Evolutionary conservation across 2,113 vertebrate species (phyloP).

Genomic region (Blennius ocellaris): DNA sequence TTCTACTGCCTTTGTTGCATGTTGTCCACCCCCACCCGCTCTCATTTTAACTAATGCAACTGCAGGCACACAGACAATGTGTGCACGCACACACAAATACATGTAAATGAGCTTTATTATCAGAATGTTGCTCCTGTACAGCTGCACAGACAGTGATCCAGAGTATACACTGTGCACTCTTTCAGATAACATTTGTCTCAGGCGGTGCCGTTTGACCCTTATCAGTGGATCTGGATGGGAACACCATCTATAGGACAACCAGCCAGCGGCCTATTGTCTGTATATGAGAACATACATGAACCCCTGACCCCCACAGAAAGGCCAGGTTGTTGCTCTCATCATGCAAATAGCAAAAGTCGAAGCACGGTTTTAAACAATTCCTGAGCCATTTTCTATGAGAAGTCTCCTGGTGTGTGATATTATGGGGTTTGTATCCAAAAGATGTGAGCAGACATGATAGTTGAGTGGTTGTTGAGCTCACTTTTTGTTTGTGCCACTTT

Average conservation of each 20-base stretch:
- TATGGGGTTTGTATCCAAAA: neutral
- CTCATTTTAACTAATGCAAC: constrained; percentile 39
- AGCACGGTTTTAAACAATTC: constrained; percentile 18
- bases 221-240: constrained; percentile 41
- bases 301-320: constrained; percentile 30
- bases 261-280: constrained; percentile 48
- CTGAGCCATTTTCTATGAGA: constrained; percentile 14
- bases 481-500: constrained; percentile 4
- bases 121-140: constrained; percentile 44
- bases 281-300: constrained; percentile 21
- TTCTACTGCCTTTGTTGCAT: constrained; percentile 21
- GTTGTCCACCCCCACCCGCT: neutral
- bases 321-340: neutral
- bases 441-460: neutral
- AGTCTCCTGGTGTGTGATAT: constrained; percentile 2
- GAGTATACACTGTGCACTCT: constrained; percentile 72
- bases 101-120: constrained; percentile 29
- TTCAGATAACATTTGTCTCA: constrained; percentile 79
- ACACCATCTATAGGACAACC: constrained; percentile 26
- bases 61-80: constrained; percentile 36
- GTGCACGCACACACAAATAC: constrained; percentile 20
- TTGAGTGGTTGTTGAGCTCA: neutral
- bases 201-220: constrained; percentile 49
- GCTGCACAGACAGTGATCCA: constrained; percentile 36
- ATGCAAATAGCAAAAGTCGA: constrained; percentile 3